Evolutionary conservation across 2,888 invertebrate species (phyloP).

Genomic region (Syrphus vitripennis): DNA sequence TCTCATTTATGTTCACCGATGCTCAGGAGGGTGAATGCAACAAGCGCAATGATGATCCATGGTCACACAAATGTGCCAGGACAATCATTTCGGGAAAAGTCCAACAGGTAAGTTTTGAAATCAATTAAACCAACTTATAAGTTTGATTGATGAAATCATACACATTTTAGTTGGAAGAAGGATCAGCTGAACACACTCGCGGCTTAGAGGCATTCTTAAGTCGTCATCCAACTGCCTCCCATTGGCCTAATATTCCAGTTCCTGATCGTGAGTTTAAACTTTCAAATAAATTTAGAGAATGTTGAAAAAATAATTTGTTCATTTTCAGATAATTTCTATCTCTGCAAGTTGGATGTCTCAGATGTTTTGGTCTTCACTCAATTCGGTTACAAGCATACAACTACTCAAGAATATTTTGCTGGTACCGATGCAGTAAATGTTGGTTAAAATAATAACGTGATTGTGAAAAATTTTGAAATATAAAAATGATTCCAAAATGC

Average conservation of each 20-base stretch:
- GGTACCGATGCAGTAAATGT: neutral
- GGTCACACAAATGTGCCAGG: slow-evolving; percentile 40
- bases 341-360: slow-evolving; percentile 52
- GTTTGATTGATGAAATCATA: neutral
- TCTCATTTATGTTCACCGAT: slow-evolving; percentile 55
- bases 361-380: slow-evolving; percentile 32
- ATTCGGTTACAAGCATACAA: slow-evolving; percentile 5
- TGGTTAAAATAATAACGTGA: neutral
- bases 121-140: accelerated
- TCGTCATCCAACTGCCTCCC: slow-evolving; percentile 30
- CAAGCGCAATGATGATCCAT: slow-evolving; percentile 27
- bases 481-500: neutral
- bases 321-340: slow-evolving; percentile 41
- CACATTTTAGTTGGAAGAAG: slow-evolving; percentile 23
- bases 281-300: neutral
- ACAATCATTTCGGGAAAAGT: slow-evolving; percentile 44
- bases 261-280: slow-evolving; percentile 38
- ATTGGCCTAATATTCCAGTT: neutral
- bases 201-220: slow-evolving; percentile 18
- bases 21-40: slow-evolving; percentile 56
- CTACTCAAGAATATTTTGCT: slow-evolving; percentile 12
- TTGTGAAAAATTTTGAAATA: neutral
- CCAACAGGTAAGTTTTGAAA: neutral
- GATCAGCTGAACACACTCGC: neutral
- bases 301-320: neutral